Evolutionary conservation across 1,140 invertebrate species (phyloP).

Genomic region (Pogonomyrmex californicus): DNA sequence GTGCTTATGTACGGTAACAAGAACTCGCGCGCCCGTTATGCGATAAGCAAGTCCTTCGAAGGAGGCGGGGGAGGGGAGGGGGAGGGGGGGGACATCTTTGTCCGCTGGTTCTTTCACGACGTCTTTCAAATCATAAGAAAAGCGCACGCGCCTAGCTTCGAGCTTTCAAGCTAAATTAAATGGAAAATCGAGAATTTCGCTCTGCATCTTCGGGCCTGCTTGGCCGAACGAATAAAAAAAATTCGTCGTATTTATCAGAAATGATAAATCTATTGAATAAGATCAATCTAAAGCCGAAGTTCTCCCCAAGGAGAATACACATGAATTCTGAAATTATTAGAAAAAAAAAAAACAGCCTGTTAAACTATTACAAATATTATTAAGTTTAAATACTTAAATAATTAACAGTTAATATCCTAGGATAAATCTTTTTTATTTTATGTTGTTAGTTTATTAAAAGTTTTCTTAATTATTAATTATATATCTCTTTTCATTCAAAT

Average conservation of each 20-base stretch:
- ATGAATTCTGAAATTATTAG: background rate
- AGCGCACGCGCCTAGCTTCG: background rate
- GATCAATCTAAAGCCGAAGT: background rate
- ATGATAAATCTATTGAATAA: background rate
- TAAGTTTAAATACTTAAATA: background rate
- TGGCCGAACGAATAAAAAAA: background rate
- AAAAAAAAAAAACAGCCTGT: background rate
- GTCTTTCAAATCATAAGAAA: conserved; percentile 23
- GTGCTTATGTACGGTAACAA: conserved; percentile 22
- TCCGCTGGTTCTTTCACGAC: conserved; percentile 26
- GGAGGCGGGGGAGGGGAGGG: no score
- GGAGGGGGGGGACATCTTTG: background rate
- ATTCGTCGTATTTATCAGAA: background rate
- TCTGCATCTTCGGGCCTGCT: background rate
- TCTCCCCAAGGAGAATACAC: no score
- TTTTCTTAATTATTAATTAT: background rate
- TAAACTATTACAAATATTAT: background rate
- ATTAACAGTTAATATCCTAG: background rate
- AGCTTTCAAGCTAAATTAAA: conserved; percentile 47
- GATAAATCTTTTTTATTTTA: background rate
- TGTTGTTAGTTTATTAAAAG: background rate
- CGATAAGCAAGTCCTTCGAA: conserved; percentile 16
- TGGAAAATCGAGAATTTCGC: conserved; percentile 12
- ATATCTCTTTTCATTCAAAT: background rate
- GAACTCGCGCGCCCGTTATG: conserved; percentile 1